Percentiles rank a stretch among this genome's conserved stretches.
These are phyloP conservation scores for Akabosia matsudoensis DNA, from an alignment of 1,140 invertebrate species.

Conservation along the genomic window DNA sequence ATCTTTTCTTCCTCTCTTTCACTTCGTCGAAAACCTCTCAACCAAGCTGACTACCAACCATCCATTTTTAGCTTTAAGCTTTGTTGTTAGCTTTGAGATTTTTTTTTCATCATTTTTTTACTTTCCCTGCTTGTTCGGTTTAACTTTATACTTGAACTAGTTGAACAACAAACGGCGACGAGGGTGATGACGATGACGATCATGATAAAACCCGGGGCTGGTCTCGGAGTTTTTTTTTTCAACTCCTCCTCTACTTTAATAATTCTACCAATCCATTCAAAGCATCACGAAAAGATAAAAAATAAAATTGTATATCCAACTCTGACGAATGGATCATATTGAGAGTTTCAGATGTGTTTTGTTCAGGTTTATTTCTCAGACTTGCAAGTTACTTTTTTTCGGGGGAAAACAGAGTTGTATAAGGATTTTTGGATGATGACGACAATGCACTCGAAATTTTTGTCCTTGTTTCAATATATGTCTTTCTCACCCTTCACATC, in stretches of 20 bases:
- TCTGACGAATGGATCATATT: slow-evolving; percentile 36
- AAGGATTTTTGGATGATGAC: background rate
- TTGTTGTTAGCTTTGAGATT: background rate
- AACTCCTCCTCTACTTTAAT: slow-evolving; percentile 48
- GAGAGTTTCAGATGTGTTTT: slow-evolving; percentile 31
- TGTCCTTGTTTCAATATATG: slow-evolving; percentile 6
- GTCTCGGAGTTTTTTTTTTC: slow-evolving; percentile 34
- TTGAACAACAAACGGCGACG: slow-evolving; percentile 1
- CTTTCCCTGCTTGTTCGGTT: background rate
- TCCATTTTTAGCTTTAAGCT: background rate
- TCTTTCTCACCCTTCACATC: slow-evolving; percentile 18
- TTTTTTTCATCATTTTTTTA: background rate
- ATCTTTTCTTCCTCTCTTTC: background rate
- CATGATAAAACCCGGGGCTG: slow-evolving; percentile 23
- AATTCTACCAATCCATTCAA: slow-evolving; percentile 47
- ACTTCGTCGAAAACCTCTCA: background rate
- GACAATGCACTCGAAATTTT: background rate
- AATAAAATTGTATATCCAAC: slow-evolving; percentile 28
- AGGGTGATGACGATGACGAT: slow-evolving; percentile 18
- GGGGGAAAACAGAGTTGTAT: too few relatives aligned
- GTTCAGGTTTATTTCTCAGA: too few relatives aligned
- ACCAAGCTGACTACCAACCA: background rate
- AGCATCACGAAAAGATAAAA: slow-evolving; percentile 29
- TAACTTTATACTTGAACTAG: slow-evolving; percentile 16
- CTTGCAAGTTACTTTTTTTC: too few relatives aligned